phyloP scores from a whole-genome alignment of 2,113 vertebrate genomes.

The Trinectes maculatus region DNA sequence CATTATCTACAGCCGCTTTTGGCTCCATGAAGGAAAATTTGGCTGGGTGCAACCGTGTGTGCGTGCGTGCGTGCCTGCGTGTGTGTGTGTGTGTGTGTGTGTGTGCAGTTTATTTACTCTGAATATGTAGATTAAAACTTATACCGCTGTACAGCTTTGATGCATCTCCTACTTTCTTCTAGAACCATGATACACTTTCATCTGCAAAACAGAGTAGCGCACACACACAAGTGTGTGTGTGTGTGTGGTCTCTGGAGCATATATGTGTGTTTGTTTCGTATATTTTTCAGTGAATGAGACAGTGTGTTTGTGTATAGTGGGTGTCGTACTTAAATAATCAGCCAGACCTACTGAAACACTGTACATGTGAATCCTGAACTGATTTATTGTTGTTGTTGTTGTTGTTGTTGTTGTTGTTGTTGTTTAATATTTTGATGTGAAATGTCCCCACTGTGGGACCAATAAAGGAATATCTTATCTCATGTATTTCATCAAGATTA shows the following conservation, averaged over 20 bases:
- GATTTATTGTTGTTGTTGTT: too few relatives aligned
- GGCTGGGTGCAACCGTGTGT: conserved; percentile 31
- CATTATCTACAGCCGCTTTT: conserved; percentile 51
- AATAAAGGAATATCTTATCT: conserved; percentile 1
- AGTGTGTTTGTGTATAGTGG: conserved; percentile 17
- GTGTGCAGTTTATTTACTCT: conserved; percentile 64
- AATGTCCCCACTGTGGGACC: too few relatives aligned
- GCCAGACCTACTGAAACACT: conserved; percentile 5
- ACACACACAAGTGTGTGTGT: conserved; percentile 40
- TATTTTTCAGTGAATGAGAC: conserved; percentile 25
- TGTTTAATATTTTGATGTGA: too few relatives aligned
- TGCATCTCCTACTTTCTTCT: conserved; percentile 52
- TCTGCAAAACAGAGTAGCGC: conserved; percentile 62
- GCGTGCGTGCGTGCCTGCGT: too few relatives aligned
- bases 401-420: neutral
- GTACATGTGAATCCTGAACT: neutral
- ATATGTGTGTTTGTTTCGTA: conserved; percentile 43
- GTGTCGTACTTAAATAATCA: conserved; percentile 13
- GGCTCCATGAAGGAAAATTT: conserved; percentile 45
- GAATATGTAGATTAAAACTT: conserved; percentile 60
- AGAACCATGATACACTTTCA: conserved; percentile 48
- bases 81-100: too few relatives aligned
- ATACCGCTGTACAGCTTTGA: conserved; percentile 53
- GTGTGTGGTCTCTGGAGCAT: conserved; percentile 41
- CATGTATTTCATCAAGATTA: conserved; percentile 2